Base-by-base conservation (phyloP, 1,140 invertebrate species). In the Psix sp. region DNA sequence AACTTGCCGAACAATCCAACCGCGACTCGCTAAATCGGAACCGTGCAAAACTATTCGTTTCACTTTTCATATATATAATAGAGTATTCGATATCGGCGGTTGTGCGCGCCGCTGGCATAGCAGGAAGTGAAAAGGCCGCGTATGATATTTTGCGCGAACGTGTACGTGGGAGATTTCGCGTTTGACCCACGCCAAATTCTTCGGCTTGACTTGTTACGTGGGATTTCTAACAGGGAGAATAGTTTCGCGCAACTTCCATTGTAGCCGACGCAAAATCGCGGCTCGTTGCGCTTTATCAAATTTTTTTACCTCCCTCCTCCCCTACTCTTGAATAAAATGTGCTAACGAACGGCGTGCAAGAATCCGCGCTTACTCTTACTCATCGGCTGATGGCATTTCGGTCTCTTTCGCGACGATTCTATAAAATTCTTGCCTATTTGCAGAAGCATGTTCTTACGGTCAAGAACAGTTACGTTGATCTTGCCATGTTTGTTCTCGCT, bases 381-480 rank as follows among this genome's bases (percentile, higher is more conserved):
- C 68, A 52, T 39, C 26, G 33, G 21, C 46, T 26, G 35, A 57
- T 43, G 51, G 20, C 17, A 38, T 62, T 68, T 68, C 68, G 39
- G 57, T 65, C 52, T 60, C 56, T 70, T 63, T 70, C 26, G 56
- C 42, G 60, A 75, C 62, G 40, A 59, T 65, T 65, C 72, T 49
- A 46, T 24, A 59, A 68, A 73, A 73, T 49, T 73, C 74, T 65
- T 73, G 65, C 35, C 68, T 68, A 75, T 76, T 76, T 74, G 63
- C 68, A 65, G 73, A 70, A 71, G 66, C 49, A 42, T 38, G 66
- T 71, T 74, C 65, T 74, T 72, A 59, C 57, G 63, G 66, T 42
- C 36, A 74, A 77, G 70, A 78, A 78, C 76, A 78, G 76, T 78
- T 78, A 78, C 62, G 68, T 78, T 78, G 68, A 78, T 78, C 73